These are phyloP conservation scores for Tribolium madens DNA, from an alignment of 1,140 invertebrate genomes.

Conservation along the genomic window DNA sequence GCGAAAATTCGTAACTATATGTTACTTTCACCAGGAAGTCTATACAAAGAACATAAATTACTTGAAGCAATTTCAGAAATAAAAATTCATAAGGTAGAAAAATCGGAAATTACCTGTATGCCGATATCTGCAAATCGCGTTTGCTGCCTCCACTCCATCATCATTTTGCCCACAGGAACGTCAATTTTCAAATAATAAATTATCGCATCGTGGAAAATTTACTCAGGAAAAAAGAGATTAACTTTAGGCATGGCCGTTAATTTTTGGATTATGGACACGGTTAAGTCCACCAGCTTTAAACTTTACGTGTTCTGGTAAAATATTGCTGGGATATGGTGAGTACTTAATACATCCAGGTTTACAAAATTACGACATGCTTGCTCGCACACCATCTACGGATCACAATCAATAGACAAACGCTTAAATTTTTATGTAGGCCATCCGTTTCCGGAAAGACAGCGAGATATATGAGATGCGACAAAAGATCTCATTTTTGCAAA, in stretches of 20 bases:
- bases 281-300: background rate
- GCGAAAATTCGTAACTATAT: background rate
- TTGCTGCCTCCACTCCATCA: conserved; percentile 7
- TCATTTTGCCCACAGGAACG: conserved; percentile 8
- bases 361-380: background rate
- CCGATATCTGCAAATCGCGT: conserved; percentile 6
- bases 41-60: conserved; percentile 2
- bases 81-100: conserved; percentile 20
- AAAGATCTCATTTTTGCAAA: background rate
- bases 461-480: background rate
- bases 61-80: background rate
- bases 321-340: background rate
- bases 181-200: conserved; percentile 21
- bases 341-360: background rate
- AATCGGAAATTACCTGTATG: conserved; percentile 27
- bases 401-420: background rate
- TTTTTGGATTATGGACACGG: background rate
- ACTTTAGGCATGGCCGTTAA: background rate
- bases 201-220: conserved; percentile 27
- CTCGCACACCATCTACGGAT: background rate
- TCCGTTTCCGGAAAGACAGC: background rate
- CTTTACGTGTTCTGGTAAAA: background rate
- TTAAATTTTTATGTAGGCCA: background rate
- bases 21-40: conserved; percentile 12
- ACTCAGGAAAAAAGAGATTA: background rate